Evolutionary conservation across 2,888 invertebrate genomes (phyloP).

Genomic region (Caenorhabditis doughertyi): DNA sequence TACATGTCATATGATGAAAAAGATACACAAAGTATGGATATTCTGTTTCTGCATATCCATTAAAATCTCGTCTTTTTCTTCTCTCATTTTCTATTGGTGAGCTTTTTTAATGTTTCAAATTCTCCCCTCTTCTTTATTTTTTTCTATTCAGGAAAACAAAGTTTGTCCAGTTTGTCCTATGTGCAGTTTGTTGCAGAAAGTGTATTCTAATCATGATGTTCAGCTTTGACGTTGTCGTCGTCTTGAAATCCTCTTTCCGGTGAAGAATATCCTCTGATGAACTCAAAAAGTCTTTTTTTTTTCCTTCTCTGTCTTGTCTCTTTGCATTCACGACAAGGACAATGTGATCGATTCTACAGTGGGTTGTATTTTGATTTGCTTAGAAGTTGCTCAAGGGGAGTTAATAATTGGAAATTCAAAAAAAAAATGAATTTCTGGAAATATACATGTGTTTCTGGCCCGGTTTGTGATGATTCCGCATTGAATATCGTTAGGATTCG

Average conservation of each 20-base stretch:
- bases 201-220: constrained; percentile 39
- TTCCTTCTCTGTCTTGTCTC: neutral
- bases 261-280: constrained; percentile 61
- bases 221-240: constrained; percentile 32
- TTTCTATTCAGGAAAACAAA: neutral
- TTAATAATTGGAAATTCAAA: neutral
- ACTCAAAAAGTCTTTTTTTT: constrained; percentile 22
- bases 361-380: neutral
- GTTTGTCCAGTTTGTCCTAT: constrained; percentile 16
- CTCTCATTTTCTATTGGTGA: neutral
- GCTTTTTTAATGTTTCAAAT: constrained; percentile 28
- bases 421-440: too few relatives aligned
- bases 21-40: constrained; percentile 37
- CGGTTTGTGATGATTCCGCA: too few relatives aligned
- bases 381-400: neutral
- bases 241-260: constrained; percentile 46
- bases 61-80: constrained; percentile 9
- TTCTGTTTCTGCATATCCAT: constrained; percentile 45
- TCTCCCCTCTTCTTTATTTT: neutral
- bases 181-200: constrained; percentile 22
- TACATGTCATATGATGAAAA: constrained; percentile 54
- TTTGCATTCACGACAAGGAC: neutral
- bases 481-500: too few relatives aligned
- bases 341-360: neutral
- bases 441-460: too few relatives aligned